Base-by-base conservation (phyloP, 2,888 invertebrate species). In the Bembecia ichneumoniformis region DNA sequence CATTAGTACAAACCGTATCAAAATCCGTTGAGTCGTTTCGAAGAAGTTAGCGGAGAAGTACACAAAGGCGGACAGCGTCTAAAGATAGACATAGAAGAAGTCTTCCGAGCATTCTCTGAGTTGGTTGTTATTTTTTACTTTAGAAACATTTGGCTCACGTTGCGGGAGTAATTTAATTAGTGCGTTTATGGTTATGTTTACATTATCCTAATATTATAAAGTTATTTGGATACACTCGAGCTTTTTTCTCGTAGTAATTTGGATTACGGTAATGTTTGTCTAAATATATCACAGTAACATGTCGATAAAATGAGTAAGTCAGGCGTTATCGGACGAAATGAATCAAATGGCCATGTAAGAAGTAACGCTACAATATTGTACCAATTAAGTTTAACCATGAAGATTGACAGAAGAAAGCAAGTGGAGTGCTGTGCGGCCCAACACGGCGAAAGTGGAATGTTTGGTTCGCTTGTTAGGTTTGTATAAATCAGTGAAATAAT, bases 321-420 rank as follows among this genome's bases (percentile, higher is more conserved):
- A 9, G 5, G 28, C 40, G 40, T 14, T 40, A 40, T 40, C 13
- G 14, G 40, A 40, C 5, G 40, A 40, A 40, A 13, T 40, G n/a
- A 40, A 40, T 40, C 40, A 40, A 40, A 40, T 14, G 2, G 40
- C n/a, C 7, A 3, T 40, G n/a, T 40, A 40, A 40, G 40, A 40
- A 14, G 40, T 40, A 13, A 54, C 61, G 59, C 62, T 59, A 54
- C 63, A 62, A 64, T 74, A 73, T 71, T 72, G 76, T 70, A 71
- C 74, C 77, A 77, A 77, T 77, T 76, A 76, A 68, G 61, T 60
- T 54, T 63, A 62, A 66, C 69, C 63, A 62, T 60, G 53, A 55
- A 71, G 78, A 78, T 72, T 76, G 78, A 78, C 78, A 76, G 74
- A 74, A 72, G 77, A 78, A 78, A 78, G 78, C 74, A 66, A 60